A percentile compares a stretch with the other conserved stretches of the same genome.
These are phyloP conservation scores for Chelonia mydas DNA, from an alignment of 2,797 vertebrate genomes.

Conservation along the genomic window DNA sequence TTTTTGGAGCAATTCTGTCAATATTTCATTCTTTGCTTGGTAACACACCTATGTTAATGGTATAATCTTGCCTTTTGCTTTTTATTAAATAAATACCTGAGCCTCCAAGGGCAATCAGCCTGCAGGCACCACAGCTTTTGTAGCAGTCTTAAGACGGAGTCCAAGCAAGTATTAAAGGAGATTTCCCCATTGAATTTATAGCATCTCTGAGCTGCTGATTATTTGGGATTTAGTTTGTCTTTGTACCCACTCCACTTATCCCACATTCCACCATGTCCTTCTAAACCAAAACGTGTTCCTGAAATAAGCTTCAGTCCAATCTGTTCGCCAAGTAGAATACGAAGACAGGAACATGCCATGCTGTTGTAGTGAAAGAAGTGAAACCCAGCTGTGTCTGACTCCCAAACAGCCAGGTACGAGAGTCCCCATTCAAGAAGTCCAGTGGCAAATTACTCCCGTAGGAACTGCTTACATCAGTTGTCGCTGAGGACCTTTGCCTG, in stretches of 20 bases:
- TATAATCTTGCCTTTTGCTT: not conserved
- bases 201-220: not conserved
- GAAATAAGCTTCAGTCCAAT: not conserved
- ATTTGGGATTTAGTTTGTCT: not conserved
- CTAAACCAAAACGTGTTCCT: not conserved
- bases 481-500: too few species aligned
- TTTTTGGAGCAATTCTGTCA: not conserved
- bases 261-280: not conserved
- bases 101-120: not conserved
- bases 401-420: not conserved
- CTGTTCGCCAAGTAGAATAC: not conserved
- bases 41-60: too few species aligned
- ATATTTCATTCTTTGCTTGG: too few species aligned
- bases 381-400: not conserved
- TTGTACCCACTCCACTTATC: not conserved
- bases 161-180: not conserved
- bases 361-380: not conserved
- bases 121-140: not conserved
- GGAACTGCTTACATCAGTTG: too few species aligned
- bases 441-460: too few species aligned
- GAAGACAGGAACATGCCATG: rapidly evolving
- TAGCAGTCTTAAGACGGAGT: not conserved
- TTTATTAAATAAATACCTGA: not conserved
- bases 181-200: not conserved
- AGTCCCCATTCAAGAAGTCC: too few species aligned